phyloP scores from a whole-genome alignment of 2,797 vertebrate genomes.

The Eremophila alpestris region DNA sequence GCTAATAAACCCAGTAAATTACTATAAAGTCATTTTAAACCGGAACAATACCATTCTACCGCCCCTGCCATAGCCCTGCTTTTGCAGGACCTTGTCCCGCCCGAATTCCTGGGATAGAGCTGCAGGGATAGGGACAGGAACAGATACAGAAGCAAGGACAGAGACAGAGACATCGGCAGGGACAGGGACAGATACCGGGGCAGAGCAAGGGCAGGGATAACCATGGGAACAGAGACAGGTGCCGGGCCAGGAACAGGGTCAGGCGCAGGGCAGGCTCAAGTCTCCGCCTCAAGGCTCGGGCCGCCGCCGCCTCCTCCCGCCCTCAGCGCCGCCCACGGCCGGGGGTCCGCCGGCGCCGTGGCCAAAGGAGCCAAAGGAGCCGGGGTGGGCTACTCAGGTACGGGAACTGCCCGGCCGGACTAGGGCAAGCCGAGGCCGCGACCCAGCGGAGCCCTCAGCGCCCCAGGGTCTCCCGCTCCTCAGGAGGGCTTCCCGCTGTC shows the following conservation, averaged over 20 bases:
- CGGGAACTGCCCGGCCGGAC: rapidly evolving
- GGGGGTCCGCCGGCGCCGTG: rapidly evolving
- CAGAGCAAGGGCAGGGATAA: rapidly evolving
- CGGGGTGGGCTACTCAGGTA: neutral
- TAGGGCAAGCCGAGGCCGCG: rapidly evolving
- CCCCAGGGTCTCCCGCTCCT: neutral
- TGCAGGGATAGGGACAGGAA: neutral
- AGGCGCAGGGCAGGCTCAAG: rapidly evolving
- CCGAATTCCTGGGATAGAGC: neutral
- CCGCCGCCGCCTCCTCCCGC: neutral
- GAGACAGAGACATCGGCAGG: too few species aligned
- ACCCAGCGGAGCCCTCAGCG: too few species aligned
- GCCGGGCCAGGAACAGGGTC: rapidly evolving
- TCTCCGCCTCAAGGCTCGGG: neutral
- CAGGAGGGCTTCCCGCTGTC: rapidly evolving
- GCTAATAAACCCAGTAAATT: neutral
- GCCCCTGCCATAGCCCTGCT: rapidly evolving
- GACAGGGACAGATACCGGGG: rapidly evolving
- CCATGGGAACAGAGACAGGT: rapidly evolving
- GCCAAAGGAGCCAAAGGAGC: too few species aligned
- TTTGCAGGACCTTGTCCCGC: neutral
- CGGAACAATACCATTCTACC: rapidly evolving
- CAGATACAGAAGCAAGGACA: neutral
- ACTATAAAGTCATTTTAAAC: neutral
- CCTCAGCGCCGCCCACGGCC: neutral